phyloP scores from a whole-genome alignment of 2,113 vertebrate species.

The Clupea harengus region DNA sequence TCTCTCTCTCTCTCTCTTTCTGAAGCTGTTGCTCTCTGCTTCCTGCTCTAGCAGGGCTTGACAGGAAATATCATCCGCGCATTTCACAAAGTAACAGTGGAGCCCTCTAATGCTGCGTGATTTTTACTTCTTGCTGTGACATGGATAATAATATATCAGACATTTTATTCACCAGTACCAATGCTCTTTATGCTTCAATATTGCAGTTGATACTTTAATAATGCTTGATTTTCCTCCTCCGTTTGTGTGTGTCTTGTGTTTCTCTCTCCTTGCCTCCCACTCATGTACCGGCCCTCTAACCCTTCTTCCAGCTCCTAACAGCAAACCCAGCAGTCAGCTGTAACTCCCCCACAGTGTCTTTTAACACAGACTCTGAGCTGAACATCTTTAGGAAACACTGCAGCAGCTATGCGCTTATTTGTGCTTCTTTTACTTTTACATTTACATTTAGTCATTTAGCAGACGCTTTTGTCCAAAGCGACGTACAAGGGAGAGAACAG shows the following conservation, averaged over 20 bases:
- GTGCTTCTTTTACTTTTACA: too few species aligned
- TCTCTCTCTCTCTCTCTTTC: neutral
- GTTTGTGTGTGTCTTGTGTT: too few species aligned
- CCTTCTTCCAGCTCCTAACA: neutral
- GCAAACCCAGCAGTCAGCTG: neutral
- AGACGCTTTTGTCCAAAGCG: too few species aligned
- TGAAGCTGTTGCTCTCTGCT: neutral
- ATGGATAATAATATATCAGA: neutral
- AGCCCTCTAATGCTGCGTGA: neutral
- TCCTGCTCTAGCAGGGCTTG: conserved; percentile 18
- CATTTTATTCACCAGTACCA: neutral
- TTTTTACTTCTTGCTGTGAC: neutral
- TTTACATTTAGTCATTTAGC: too few species aligned
- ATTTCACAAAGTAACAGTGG: conserved; percentile 24
- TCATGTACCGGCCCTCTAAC: neutral
- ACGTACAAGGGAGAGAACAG: too few species aligned
- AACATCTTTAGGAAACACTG: neutral
- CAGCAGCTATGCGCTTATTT: neutral
- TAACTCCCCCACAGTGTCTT: neutral
- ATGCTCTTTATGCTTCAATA: neutral
- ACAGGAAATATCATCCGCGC: conserved; percentile 41
- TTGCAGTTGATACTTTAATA: neutral
- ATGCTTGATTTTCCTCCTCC: neutral
- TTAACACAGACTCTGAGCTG: neutral
- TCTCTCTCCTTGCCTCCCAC: neutral